These are phyloP conservation scores for Acanthosepion lycidas DNA, from an alignment of 2,888 invertebrate genomes.

Conservation along the genomic window DNA sequence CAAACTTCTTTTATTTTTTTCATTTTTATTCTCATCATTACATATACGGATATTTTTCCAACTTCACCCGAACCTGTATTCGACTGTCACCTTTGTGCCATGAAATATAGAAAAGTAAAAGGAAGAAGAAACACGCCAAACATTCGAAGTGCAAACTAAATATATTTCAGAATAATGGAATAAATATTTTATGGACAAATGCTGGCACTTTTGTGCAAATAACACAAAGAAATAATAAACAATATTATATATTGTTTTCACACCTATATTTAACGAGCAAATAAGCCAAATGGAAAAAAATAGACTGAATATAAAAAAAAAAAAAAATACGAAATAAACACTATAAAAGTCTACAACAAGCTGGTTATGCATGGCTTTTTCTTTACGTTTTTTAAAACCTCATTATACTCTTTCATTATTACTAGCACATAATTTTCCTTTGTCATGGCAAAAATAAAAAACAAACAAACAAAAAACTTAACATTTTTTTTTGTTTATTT, in stretches of 20 bases:
- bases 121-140: not conserved
- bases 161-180: not conserved
- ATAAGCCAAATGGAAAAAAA: not conserved
- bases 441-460: not conserved
- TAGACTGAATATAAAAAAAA: not conserved
- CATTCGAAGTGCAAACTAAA: not conserved
- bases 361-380: not conserved
- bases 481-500: too few species aligned
- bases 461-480: too few species aligned
- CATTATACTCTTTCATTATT: not conserved
- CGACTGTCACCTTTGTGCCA: not conserved
- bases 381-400: not conserved
- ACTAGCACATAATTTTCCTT: not conserved
- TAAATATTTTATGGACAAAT: not conserved
- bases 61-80: not conserved
- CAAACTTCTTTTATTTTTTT: not conserved
- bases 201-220: not conserved
- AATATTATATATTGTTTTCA: not conserved
- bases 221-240: not conserved
- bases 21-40: not conserved
- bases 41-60: not conserved
- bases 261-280: not conserved
- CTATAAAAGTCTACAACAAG: not conserved
- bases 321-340: not conserved
- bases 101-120: not conserved